Conservation (phyloP, 2,888 invertebrate genomes). For the Artemia sp. region DNA sequence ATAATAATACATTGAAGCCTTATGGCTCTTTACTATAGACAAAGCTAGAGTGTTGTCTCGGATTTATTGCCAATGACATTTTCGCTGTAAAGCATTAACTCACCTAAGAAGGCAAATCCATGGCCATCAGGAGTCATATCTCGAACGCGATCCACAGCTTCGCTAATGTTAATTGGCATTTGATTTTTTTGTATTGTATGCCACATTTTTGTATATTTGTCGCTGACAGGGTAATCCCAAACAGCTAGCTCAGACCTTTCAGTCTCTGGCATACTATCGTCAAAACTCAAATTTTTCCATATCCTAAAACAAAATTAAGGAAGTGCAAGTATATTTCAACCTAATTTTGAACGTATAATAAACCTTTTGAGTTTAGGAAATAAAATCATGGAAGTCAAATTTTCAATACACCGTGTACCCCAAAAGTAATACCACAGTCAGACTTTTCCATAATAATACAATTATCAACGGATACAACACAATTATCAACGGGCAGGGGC, state of each 20-base stretch:
- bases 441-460: too few species aligned
- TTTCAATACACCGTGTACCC: too few species aligned
- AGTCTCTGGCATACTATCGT: constrained; percentile 72
- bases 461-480: too few species aligned
- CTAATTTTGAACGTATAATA: background rate
- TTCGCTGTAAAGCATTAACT: constrained; percentile 20
- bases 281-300: constrained; percentile 94
- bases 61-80: too few species aligned
- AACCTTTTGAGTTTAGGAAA: constrained; percentile 1
- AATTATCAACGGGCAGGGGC: too few species aligned
- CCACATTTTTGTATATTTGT: constrained; percentile 98
- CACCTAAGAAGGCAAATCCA: constrained; percentile 75
- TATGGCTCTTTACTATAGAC: too few species aligned
- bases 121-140: constrained; percentile 46
- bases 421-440: too few species aligned
- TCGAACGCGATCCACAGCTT: constrained; percentile 56
- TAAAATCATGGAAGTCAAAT: background rate
- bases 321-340: constrained; percentile 3
- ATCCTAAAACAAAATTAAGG: constrained; percentile 43
- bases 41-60: too few species aligned
- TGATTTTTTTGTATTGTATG: constrained; percentile 77
- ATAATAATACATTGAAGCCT: too few species aligned
- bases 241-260: constrained; percentile 87
- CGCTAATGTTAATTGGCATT: constrained; percentile 57
- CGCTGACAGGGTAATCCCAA: constrained; percentile 97